A percentile compares a stretch with the other conserved stretches of the same genome.
phyloP scores from a whole-genome alignment of 2,113 vertebrate species.

The Corythaixoides concolor region DNA sequence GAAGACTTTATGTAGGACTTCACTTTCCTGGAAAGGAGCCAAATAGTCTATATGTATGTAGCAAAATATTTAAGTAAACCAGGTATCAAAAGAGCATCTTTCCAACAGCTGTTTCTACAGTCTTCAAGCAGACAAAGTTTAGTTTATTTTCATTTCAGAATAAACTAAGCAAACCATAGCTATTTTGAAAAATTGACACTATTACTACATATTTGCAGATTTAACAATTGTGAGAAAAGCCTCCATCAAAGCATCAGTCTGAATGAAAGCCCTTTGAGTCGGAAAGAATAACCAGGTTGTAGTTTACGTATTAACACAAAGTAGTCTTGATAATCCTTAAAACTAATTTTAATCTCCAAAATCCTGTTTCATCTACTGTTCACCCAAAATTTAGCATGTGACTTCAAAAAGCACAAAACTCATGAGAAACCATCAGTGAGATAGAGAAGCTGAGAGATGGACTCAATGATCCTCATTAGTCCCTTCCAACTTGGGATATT shows the following conservation, averaged over 20 bases:
- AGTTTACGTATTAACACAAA: background rate
- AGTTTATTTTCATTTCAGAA: background rate
- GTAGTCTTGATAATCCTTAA: background rate
- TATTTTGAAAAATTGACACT: background rate
- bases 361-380: background rate
- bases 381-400: background rate
- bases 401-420: background rate
- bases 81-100: background rate
- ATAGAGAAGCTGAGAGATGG: background rate
- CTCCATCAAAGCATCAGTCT: background rate
- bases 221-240: background rate
- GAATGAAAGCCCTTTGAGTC: background rate
- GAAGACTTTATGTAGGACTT: background rate
- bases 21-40: background rate
- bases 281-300: background rate
- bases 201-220: background rate
- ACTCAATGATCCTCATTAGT: background rate
- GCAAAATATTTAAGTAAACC: background rate
- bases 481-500: background rate
- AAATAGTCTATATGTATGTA: background rate
- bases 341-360: background rate
- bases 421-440: background rate
- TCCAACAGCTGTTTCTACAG: background rate
- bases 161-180: background rate
- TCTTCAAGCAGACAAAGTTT: background rate